Percentiles rank a stretch among this genome's conserved stretches.
phyloP scores from a whole-genome alignment of 2,113 vertebrate species.

The Suricata suricatta region DNA sequence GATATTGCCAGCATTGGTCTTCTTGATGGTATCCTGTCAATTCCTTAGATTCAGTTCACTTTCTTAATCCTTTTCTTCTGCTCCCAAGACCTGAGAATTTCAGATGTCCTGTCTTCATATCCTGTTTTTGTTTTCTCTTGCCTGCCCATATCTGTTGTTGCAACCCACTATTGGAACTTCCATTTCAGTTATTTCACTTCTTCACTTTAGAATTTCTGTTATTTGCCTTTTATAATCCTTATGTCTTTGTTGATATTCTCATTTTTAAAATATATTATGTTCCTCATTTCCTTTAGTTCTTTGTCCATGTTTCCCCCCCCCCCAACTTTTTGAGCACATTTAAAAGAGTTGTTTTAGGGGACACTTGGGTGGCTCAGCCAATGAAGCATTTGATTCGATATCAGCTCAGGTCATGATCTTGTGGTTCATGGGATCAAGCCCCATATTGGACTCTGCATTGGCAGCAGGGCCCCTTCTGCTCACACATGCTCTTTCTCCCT shows the following conservation, averaged over 20 bases:
- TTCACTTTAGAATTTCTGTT: background rate
- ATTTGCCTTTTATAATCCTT: background rate
- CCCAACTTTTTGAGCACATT: background rate
- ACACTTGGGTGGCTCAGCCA: background rate
- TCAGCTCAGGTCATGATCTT: background rate
- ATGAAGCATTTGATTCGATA: background rate
- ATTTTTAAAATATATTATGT: background rate
- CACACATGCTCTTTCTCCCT: too few species aligned
- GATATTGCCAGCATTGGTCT: background rate
- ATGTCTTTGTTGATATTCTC: background rate
- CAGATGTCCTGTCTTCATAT: background rate
- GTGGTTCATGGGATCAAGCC: background rate
- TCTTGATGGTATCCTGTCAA: background rate
- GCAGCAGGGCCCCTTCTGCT: too few species aligned
- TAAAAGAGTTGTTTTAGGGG: background rate
- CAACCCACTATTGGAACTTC: background rate
- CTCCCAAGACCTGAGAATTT: background rate
- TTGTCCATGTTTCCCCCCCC: background rate
- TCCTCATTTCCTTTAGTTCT: background rate
- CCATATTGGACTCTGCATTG: background rate
- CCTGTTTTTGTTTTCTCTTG: background rate
- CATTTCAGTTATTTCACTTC: background rate
- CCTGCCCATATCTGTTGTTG: background rate
- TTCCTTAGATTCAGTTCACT: background rate
- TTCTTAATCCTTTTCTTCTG: background rate